Conservation (phyloP, 2,888 invertebrate genomes). For the Eilema depressum region DNA sequence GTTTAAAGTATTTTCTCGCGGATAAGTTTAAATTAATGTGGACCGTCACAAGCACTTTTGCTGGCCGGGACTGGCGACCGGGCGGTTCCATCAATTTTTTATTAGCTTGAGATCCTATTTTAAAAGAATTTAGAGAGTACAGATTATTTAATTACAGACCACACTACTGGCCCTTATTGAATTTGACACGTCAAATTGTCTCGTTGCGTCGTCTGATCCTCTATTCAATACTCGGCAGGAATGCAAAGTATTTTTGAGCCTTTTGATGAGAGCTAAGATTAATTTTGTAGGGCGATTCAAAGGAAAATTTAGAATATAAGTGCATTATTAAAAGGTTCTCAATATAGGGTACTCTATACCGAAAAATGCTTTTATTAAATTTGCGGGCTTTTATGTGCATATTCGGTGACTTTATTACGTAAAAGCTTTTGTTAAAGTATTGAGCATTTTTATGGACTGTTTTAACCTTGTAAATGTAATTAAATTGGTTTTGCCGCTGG, state of each 20-base stretch:
- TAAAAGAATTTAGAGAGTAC: conserved; percentile 62
- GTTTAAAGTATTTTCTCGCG: conserved; percentile 79
- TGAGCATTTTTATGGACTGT: conserved; percentile 58
- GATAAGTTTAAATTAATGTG: conserved; percentile 83
- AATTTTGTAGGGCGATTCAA: conserved; percentile 82
- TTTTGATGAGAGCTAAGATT: conserved; percentile 84
- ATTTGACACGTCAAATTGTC: conserved; percentile 74
- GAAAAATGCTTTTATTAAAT: conserved; percentile 84
- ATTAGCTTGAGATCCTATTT: conserved; percentile 72
- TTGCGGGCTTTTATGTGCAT: conserved; percentile 80
- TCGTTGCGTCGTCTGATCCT: conserved; percentile 53
- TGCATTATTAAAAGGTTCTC: conserved; percentile 84
- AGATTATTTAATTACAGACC: conserved; percentile 72
- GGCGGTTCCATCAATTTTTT: conserved; percentile 75
- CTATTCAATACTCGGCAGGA: conserved; percentile 73
- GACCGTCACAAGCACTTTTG: conserved; percentile 72
- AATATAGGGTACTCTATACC: conserved; percentile 75
- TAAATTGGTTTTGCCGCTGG: conserved; percentile 37
- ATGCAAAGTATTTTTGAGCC: conserved; percentile 79
- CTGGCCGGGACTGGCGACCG: conserved; percentile 54
- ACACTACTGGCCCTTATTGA: conserved; percentile 67
- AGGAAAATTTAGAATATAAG: conserved; percentile 84
- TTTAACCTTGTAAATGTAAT: conserved; percentile 54
- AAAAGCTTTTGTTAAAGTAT: conserved; percentile 72
- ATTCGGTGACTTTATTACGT: conserved; percentile 75